Evolutionary conservation across 2,888 invertebrate species (phyloP).

Genomic region (Leptothorax acervorum): DNA sequence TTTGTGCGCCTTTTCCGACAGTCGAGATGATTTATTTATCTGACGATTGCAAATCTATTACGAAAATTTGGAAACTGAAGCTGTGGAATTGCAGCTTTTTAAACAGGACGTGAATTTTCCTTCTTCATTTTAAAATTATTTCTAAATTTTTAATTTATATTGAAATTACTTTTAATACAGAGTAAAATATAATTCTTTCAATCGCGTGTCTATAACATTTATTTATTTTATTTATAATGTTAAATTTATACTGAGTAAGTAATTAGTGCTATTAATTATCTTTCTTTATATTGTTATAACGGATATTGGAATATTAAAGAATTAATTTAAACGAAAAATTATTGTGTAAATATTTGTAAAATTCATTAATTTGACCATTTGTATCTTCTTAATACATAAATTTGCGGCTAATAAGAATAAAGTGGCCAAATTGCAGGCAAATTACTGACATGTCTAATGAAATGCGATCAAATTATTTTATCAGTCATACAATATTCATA

Average conservation of each 20-base stretch:
- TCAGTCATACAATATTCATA: background rate
- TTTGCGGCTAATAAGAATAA: background rate
- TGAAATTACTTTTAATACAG: background rate
- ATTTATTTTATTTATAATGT: background rate
- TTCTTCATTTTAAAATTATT: background rate
- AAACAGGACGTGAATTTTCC: background rate
- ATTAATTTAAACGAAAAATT: background rate
- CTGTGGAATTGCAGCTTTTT: background rate
- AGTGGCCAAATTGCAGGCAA: background rate
- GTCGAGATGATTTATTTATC: conserved; percentile 38
- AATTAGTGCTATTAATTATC: background rate
- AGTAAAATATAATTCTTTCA: background rate
- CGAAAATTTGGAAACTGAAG: background rate
- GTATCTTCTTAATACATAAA: background rate
- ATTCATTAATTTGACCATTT: background rate
- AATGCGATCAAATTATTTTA: conserved; percentile 28
- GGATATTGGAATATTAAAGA: background rate
- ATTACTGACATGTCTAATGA: background rate
- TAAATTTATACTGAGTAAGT: background rate
- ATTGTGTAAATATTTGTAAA: background rate
- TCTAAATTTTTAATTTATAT: background rate
- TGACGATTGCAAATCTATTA: background rate
- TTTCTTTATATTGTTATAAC: background rate
- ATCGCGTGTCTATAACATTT: background rate
- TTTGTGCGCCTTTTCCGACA: conserved; percentile 36